These are phyloP conservation scores for Galemys pyrenaicus DNA, from an alignment of 2,113 vertebrate genomes.

Conservation along the genomic window DNA sequence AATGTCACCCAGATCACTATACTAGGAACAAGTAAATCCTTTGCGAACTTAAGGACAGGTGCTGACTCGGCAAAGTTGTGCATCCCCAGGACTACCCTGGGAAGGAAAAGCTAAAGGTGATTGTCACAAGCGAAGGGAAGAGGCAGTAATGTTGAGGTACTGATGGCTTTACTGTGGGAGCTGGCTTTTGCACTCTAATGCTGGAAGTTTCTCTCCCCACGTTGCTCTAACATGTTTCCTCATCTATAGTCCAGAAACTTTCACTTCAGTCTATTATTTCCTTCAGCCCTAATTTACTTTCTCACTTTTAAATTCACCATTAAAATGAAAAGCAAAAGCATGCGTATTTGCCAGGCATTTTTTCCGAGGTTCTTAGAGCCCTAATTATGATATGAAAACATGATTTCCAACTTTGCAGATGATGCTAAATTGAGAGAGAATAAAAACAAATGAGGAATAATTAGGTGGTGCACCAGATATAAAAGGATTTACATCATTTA, in stretches of 20 bases:
- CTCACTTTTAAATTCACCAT: slow-evolving; percentile 79
- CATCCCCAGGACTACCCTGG: background rate
- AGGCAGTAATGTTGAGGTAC: background rate
- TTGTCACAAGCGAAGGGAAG: background rate
- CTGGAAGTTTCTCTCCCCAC: slow-evolving; percentile 10
- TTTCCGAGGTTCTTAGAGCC: slow-evolving; percentile 81
- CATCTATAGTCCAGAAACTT: slow-evolving; percentile 77
- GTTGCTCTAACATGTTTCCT: slow-evolving; percentile 57
- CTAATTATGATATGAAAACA: slow-evolving; percentile 88
- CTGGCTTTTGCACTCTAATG: background rate
- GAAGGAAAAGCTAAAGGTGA: background rate
- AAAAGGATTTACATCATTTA: slow-evolving; percentile 84
- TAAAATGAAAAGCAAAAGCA: slow-evolving; percentile 76
- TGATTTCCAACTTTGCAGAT: slow-evolving; percentile 86
- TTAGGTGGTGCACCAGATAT: slow-evolving; percentile 86
- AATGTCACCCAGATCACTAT: background rate
- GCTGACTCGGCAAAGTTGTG: background rate
- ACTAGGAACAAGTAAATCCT: background rate
- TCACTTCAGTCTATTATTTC: slow-evolving; percentile 78
- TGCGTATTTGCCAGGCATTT: slow-evolving; percentile 69
- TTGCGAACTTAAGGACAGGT: background rate
- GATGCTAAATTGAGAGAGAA: slow-evolving; percentile 87
- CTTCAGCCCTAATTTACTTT: slow-evolving; percentile 83
- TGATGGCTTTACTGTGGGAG: background rate
- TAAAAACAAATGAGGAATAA: slow-evolving; percentile 88